These are phyloP conservation scores for Ophioderma brevispina DNA, from an alignment of 35 echinoderm and acorn worm genomes.

Conservation along the genomic window DNA sequence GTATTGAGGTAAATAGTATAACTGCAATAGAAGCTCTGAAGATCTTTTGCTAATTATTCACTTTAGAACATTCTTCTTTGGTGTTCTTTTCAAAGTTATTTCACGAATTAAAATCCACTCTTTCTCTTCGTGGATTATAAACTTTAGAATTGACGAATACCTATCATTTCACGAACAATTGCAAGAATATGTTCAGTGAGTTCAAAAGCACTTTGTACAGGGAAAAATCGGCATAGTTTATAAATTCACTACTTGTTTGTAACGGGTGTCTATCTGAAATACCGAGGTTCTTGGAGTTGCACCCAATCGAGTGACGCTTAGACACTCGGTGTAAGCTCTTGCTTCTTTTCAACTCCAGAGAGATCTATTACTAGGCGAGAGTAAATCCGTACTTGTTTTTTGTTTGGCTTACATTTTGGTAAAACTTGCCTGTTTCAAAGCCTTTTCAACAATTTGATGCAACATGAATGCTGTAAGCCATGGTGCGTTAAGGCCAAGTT, in stretches of 20 bases:
- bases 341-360: not conserved
- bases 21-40: too few relatives aligned
- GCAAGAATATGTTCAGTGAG: not conserved
- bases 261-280: not conserved
- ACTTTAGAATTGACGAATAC: constrained; percentile 21
- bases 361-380: not conserved
- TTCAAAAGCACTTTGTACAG: not conserved
- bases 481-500: not conserved
- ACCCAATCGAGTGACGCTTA: not conserved
- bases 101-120: too few relatives aligned
- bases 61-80: too few relatives aligned
- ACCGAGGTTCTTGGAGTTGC: constrained; percentile 20
- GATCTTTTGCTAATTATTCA: too few relatives aligned
- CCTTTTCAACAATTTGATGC: constrained; percentile 35
- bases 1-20: too few relatives aligned
- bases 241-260: not conserved
- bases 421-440: constrained; percentile 31
- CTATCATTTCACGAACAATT: constrained; percentile 21
- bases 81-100: too few relatives aligned
- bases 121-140: too few relatives aligned
- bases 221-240: not conserved
- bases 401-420: constrained; percentile 15
- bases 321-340: not conserved
- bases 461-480: constrained; percentile 24
- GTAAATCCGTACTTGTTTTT: not conserved